A percentile compares a stretch with the other conserved stretches of the same genome.
Conservation (phyloP, 2,113 vertebrate genomes). For the Melanotaenia duboulayi region DNA sequence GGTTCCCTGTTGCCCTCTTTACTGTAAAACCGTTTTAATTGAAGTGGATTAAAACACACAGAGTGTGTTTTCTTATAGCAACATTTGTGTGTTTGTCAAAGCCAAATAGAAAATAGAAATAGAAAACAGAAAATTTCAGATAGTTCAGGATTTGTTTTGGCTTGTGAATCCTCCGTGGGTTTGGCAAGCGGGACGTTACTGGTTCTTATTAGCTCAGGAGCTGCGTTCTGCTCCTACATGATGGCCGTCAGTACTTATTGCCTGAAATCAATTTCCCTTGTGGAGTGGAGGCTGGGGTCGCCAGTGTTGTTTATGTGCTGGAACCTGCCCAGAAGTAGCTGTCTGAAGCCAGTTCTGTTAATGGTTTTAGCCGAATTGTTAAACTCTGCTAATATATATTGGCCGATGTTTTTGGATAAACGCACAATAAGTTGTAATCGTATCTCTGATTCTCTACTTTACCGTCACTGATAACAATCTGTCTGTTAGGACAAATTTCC, state of each 20-base stretch:
- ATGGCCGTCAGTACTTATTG: slow-evolving; percentile 72
- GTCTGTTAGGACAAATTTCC: slow-evolving; percentile 41
- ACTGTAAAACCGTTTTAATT: slow-evolving; percentile 26
- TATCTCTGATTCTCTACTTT: slow-evolving; percentile 8
- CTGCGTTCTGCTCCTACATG: slow-evolving; percentile 51
- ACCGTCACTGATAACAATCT: slow-evolving; percentile 13
- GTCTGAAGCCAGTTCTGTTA: not conserved
- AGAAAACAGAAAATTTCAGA: not conserved
- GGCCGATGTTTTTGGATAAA: not conserved
- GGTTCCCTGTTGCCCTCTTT: slow-evolving; percentile 19
- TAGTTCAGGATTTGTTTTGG: not conserved
- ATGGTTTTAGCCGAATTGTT: too few relatives aligned
- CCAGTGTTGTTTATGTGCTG: slow-evolving; percentile 8
- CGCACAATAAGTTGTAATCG: not conserved
- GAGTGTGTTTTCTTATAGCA: not conserved
- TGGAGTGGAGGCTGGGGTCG: slow-evolving; percentile 30
- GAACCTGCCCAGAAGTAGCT: slow-evolving; percentile 12
- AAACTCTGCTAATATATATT: too few relatives aligned
- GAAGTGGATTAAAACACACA: slow-evolving; percentile 12
- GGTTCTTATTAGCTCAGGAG: slow-evolving; percentile 60
- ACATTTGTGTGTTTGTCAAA: slow-evolving; percentile 10
- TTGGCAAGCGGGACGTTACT: slow-evolving; percentile 37
- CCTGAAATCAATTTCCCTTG: slow-evolving; percentile 49
- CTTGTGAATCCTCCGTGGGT: slow-evolving; percentile 24
- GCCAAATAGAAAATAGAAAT: too few relatives aligned